Percentiles rank a stretch among this genome's conserved stretches.
Evolutionary conservation across 2,888 invertebrate species (phyloP).

Genomic region (Agrilus cyanescens): DNA sequence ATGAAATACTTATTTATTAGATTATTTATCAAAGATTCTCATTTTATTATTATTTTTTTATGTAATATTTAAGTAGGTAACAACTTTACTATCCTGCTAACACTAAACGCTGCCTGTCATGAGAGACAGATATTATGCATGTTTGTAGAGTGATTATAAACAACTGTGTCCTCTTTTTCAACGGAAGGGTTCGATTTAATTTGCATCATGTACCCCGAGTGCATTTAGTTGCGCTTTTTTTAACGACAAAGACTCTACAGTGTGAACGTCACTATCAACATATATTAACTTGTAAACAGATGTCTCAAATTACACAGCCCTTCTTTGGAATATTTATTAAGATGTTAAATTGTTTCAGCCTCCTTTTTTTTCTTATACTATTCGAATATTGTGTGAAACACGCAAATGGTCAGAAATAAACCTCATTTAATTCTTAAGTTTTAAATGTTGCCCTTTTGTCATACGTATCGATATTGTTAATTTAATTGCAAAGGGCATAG

Average conservation of each 20-base stretch:
- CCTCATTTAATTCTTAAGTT: no score
- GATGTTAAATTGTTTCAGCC: conserved; percentile 2
- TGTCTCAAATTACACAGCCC: conserved; percentile 17
- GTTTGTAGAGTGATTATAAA: conserved; percentile 6
- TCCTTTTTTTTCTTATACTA: not conserved
- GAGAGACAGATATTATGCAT: not conserved
- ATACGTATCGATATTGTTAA: no score
- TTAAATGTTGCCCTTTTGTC: no score
- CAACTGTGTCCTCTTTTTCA: conserved; percentile 15
- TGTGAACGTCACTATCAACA: conserved; percentile 9
- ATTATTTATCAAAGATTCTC: conserved; percentile 8
- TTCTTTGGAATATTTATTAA: conserved; percentile 12
- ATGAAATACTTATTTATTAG: conserved; percentile 5
- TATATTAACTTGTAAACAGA: conserved; percentile 21
- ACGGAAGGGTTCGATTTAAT: conserved; percentile 15
- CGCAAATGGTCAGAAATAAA: no score
- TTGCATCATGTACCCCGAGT: conserved; percentile 19
- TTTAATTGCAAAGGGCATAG: no score
- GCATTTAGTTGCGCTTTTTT: conserved; percentile 22
- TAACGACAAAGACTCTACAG: conserved; percentile 11
- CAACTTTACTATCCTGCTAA: no score
- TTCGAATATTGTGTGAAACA: not conserved
- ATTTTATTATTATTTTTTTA: no score
- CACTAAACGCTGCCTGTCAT: no score
- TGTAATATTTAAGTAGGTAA: no score